Evolutionary conservation across 2,113 vertebrate species (phyloP), one percentile per base, ranked within the genome.

Genomic region (Gracilinanus agilis): DNA sequence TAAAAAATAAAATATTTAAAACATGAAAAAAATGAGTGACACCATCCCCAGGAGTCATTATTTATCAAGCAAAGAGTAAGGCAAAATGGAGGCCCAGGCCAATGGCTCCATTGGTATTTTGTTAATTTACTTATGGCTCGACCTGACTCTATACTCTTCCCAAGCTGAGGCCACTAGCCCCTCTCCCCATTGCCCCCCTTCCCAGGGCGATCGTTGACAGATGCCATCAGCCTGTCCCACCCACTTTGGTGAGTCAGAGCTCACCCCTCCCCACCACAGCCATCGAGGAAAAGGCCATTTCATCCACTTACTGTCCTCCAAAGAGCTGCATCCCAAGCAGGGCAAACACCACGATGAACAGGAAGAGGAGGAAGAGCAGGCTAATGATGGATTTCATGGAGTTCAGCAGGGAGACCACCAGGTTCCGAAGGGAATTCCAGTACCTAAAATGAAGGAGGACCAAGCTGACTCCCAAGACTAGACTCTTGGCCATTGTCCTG

Each of bases 311-410:
- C 99, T 99, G 99, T 95, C 99, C 99, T 90, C 99, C 99, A 13
- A 99, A 99, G 88, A 99, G 99, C 98, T 99, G 99, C 99, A 99
- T 99, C 93, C 99, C 99, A 97, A 99, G 98, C 97, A 99, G 97
- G 55, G 99, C 99, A 1, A 99, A 99, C 95, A 99, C 99, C 94
- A 99, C 99, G 0, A 99, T 99, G 98, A 99, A 99, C 55, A 99
- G 99, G 98, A 99, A 99, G 0, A 99, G 99, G 90, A 99, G 98
- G 98, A 99, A 99, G 24, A 99, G 98, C 92, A 99, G 98, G 97
- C 99, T 99, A 98, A 99, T 99, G 97, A 99, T 99, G 92, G 99
- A 99, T 96, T 99, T 99, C 99, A 99, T 99, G 93, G 99, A 99
- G 98, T 99, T 99, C 54, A 99, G 99, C 98, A 99, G 97, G 53